These are phyloP conservation scores for Bucorvus abyssinicus DNA, from an alignment of 2,797 vertebrate genomes.

Conservation along the genomic window DNA sequence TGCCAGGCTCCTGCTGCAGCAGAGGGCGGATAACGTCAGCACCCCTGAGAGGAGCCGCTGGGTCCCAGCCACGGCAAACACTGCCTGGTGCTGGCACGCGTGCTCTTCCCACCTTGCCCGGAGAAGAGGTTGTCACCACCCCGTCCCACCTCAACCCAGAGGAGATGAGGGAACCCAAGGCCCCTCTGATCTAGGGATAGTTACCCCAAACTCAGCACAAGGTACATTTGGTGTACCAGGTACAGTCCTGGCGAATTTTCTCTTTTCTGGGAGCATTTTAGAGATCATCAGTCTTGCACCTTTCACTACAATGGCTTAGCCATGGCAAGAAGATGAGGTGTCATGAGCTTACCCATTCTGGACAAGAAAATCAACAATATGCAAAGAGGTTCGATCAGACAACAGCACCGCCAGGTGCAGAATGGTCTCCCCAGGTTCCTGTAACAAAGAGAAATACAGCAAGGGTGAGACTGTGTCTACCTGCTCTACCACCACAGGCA, in stretches of 20 bases:
- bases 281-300: background rate
- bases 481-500: background rate
- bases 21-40: background rate
- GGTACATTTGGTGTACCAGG: background rate
- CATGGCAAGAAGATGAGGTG: too few species aligned
- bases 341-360: slow-evolving; percentile 77
- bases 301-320: background rate
- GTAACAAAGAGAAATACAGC: background rate
- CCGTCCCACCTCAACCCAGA: background rate
- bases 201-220: background rate
- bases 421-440: slow-evolving; percentile 85
- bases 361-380: slow-evolving; percentile 86
- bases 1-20: slow-evolving; percentile 76
- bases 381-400: slow-evolving; percentile 83
- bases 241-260: background rate
- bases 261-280: background rate
- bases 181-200: background rate
- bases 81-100: background rate
- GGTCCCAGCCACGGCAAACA: background rate
- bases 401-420: slow-evolving; percentile 83
- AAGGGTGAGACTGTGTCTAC: background rate
- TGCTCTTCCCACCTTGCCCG: background rate
- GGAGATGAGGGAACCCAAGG: background rate
- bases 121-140: background rate
- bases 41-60: background rate